Percentiles rank a stretch among this genome's conserved stretches.
These are phyloP conservation scores for Eremobia ochroleuca DNA, from an alignment of 2,888 invertebrate species.

Conservation along the genomic window DNA sequence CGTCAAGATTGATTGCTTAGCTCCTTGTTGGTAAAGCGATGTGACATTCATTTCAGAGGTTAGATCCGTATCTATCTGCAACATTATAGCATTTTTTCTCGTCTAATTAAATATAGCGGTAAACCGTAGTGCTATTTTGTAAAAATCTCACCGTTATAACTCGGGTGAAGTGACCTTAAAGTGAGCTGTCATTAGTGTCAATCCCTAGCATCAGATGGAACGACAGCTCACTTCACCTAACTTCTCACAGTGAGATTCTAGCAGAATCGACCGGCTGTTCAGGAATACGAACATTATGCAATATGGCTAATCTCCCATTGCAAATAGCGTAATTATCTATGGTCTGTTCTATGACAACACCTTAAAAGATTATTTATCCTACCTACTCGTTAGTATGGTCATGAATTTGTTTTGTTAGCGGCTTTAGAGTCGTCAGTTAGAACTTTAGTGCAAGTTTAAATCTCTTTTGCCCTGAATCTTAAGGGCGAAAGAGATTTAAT, in stretches of 20 bases:
- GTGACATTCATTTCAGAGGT: not conserved
- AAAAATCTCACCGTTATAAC: no score
- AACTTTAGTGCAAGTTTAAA: slow-evolving; percentile 5
- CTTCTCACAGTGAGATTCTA: no score
- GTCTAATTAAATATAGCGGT: not conserved
- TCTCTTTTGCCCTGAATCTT: slow-evolving; percentile 13
- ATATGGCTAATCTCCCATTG: not conserved
- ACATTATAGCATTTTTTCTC: not conserved
- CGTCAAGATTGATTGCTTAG: not conserved
- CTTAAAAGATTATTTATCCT: not conserved
- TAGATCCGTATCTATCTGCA: not conserved
- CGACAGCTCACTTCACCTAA: no score
- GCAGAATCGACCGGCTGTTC: no score
- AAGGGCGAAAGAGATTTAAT: slow-evolving; percentile 28
- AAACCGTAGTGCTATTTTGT: no score
- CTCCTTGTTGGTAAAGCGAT: not conserved
- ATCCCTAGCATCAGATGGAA: no score
- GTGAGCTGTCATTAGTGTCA: no score
- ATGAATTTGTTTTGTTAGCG: not conserved
- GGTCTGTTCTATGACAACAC: not conserved
- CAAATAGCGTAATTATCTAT: not conserved
- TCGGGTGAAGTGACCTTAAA: no score
- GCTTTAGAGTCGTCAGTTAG: not conserved
- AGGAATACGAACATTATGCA: not conserved
- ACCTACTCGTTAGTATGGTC: not conserved